Evolutionary conservation across 2,113 vertebrate genomes (phyloP), one percentile per base, ranked within the genome.

Genomic region (Barnardius zonarius): DNA sequence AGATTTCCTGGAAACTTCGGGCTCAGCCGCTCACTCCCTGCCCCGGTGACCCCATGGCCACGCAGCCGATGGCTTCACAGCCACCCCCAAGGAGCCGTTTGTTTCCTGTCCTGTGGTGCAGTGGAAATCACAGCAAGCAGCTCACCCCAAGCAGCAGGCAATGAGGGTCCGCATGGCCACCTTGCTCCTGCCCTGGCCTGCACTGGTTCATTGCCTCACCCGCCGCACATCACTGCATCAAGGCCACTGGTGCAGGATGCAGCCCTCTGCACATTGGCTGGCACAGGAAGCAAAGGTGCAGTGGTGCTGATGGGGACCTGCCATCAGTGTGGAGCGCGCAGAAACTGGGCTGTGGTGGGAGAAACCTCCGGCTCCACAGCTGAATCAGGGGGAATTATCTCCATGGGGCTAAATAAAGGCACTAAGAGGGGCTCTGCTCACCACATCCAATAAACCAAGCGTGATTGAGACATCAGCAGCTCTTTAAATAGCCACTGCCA

Each of bases 241-340:
- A 52, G 91, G 88, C 85, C 93, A 19, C 74, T 14, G 10, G 55
- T 6, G 5, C n/a, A 9, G 95, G 86, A 92, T 43, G 9, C 61
- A n/a, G 92, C 91, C 83, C 91, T 97, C 94, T 94, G 96, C 94
- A 92, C 94, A 85, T 88, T 94, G 95, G 49, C 89, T 92, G 81
- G 8, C 1, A 14, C 64, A 24, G 33, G 72, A 92, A 77, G 86
- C 91, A 86, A 83, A 81, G 95, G 82, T 39, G 81, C 17, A 18
- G 88, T 20, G 3, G 74, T 0, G 6, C 70, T 68, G 78, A 89
- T 39, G 28, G 81, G 87, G 43, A 51, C 81, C 49, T 28, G 59
- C 37, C 39, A 15, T 62, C 7, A 3, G 73, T 54, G 8, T 8
- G 2, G 46, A 31, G n/a, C 61, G 86, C 28, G 43, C 82, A 78